Base-by-base conservation (phyloP, 2,888 invertebrate species). In the Andrena praecox region DNA sequence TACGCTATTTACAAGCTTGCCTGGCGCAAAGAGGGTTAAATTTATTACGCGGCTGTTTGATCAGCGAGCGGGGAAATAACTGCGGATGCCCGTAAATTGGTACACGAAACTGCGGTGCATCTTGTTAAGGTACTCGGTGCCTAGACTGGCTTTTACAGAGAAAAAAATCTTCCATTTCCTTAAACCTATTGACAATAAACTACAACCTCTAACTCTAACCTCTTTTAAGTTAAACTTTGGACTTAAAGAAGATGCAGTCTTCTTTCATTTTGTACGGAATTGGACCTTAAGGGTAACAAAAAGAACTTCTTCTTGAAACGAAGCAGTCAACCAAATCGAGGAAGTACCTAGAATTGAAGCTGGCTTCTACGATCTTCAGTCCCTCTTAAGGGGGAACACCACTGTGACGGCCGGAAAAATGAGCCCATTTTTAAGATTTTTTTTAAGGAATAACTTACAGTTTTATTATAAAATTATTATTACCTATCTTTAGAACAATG, bases 31-130 rank as follows among this genome's bases (percentile, higher is more conserved):
- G 35, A 59, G 24, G 80, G 68, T 64, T 81, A 67, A 74, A 87
- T 87, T 81, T 87, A 87, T 87, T 85, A 84, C 64, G 66, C 70
- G 72, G 67, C 77, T 73, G 77, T 86, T 77, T 86, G 85, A 77
- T 86, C 80, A 69, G 60, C 80, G 48, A 35, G 71, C 29, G 29
- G 62, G 35, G 82, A 74, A 82, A 80, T 80, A 71, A 54, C 69
- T 68, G 75, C 24, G 82, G 81, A 80, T 71, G 75, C 67, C 50
- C 75, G 50, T 82, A 75, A 82, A 80, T 80, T 62, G 59, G 33
- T 31, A 29, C 54, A 20, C 68, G 27, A 60, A 72, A 77, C n/a
- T 78, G 42, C 27, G 20, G 1, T 27, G 20, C 2, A 20, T 35
- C 56, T 33, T 70, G 42, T 42, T 66, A 27, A 27, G 24, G 27